Evolutionary conservation across 2,113 vertebrate genomes (phyloP).

Genomic region (Ictidomys tridecemlineatus): DNA sequence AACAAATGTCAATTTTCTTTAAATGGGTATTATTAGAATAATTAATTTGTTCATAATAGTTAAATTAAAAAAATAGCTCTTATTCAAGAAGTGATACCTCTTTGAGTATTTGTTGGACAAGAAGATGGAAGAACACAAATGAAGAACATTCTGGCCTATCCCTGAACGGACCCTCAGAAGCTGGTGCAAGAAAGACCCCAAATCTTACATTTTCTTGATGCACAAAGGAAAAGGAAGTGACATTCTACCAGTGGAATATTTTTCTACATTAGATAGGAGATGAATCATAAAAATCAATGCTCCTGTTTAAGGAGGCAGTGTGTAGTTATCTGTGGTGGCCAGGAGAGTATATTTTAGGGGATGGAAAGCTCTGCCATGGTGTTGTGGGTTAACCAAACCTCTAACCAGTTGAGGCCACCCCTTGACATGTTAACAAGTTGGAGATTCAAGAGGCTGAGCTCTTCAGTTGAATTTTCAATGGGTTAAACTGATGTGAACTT

Average conservation of each 20-base stretch:
- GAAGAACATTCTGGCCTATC: neutral
- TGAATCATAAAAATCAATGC: neutral
- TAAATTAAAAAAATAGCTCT: neutral
- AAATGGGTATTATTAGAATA: neutral
- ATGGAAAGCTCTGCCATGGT: neutral
- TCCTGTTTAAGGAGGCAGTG: neutral
- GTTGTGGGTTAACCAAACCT: neutral
- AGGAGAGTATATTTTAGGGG: neutral
- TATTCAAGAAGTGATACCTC: neutral
- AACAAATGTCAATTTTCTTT: neutral
- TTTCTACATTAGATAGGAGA: neutral
- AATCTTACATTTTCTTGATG: neutral
- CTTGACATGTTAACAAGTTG: neutral
- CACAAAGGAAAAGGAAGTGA: neutral
- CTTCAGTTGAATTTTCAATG: neutral
- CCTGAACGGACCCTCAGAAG: neutral
- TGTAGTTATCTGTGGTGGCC: neutral
- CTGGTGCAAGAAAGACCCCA: neutral
- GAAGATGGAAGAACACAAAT: neutral
- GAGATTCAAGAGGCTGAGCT: neutral
- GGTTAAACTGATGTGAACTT: neutral
- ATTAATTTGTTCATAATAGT: neutral
- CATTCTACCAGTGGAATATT: neutral
- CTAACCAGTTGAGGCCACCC: neutral
- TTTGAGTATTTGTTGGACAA: neutral